Evolutionary conservation across 2,113 vertebrate species (phyloP).

Genomic region (Triplophysa tibetana): DNA sequence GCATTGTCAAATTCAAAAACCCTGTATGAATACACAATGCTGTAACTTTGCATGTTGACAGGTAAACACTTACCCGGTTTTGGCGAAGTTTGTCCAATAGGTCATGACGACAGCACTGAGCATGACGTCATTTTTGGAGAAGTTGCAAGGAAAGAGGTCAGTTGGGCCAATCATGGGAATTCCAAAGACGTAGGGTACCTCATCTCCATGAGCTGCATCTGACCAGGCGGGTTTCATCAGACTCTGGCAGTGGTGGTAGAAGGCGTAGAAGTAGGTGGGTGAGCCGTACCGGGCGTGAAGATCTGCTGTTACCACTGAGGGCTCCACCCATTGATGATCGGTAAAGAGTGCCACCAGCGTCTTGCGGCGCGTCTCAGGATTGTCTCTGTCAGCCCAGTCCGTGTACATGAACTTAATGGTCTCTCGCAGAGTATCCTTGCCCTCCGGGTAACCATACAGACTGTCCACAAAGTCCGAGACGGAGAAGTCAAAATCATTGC

Average conservation of each 20-base stretch:
- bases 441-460: conserved; percentile 95
- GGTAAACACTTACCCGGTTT: conserved; percentile 88
- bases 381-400: conserved; percentile 97
- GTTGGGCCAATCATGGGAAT: conserved; percentile 98
- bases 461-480: conserved; percentile 99
- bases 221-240: conserved; percentile 99
- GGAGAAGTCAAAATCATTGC: conserved; percentile 96
- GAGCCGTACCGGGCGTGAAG: conserved; percentile 96
- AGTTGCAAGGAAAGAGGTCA: conserved; percentile 97
- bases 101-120: conserved; percentile 99
- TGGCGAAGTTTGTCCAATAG: conserved; percentile 99
- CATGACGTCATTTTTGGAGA: conserved; percentile 98
- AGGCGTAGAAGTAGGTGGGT: conserved; percentile 98
- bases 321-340: conserved; percentile 99
- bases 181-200: conserved; percentile 97
- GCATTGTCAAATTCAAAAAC: neutral
- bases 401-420: conserved; percentile 99
- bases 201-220: conserved; percentile 94
- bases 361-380: conserved; percentile 94
- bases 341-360: conserved; percentile 97
- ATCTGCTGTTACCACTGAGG: conserved; percentile 93
- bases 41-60: neutral
- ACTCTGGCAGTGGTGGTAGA: conserved; percentile 99
- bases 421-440: conserved; percentile 94
- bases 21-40: neutral